Evolutionary conservation across 2,888 invertebrate species (phyloP).

Genomic region (Fragum fragum): DNA sequence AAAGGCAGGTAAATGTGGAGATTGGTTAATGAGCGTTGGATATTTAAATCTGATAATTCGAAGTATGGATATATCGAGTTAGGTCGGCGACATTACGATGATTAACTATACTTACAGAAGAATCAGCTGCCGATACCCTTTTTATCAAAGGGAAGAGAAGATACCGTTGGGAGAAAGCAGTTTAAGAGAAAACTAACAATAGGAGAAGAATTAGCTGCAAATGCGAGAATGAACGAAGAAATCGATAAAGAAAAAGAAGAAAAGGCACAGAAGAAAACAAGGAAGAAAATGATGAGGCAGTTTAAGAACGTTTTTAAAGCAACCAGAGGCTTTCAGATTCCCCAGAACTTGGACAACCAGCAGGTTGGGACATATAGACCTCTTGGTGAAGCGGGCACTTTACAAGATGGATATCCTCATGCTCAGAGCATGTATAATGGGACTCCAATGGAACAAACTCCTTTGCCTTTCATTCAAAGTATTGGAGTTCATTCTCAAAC

Average conservation of each 20-base stretch:
- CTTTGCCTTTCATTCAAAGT: not conserved
- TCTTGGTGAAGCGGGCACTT: not conserved
- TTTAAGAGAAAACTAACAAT: not conserved
- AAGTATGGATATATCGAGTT: too few relatives aligned
- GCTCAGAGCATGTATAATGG: not conserved
- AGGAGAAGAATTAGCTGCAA: not conserved
- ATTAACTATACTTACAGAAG: too few relatives aligned
- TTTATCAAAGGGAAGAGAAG: not conserved
- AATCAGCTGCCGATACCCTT: not conserved
- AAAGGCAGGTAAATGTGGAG: too few relatives aligned
- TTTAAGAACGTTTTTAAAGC: slow-evolving; percentile 24
- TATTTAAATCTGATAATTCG: too few relatives aligned
- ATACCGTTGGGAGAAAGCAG: slow-evolving; percentile 1
- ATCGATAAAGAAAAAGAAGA: not conserved
- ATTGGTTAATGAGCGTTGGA: too few relatives aligned
- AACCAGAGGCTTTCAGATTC: slow-evolving; percentile 26
- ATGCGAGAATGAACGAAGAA: not conserved
- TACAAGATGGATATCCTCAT: not conserved
- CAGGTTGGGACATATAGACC: slow-evolving; percentile 12
- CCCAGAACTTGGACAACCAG: not conserved
- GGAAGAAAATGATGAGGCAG: slow-evolving; percentile 3
- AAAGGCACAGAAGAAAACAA: not conserved
- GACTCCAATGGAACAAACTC: not conserved
- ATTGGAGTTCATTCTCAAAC: not conserved
- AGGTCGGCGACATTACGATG: too few relatives aligned